Evolutionary conservation across 2,797 vertebrate species (phyloP).

Genomic region (Varecia variegata): DNA sequence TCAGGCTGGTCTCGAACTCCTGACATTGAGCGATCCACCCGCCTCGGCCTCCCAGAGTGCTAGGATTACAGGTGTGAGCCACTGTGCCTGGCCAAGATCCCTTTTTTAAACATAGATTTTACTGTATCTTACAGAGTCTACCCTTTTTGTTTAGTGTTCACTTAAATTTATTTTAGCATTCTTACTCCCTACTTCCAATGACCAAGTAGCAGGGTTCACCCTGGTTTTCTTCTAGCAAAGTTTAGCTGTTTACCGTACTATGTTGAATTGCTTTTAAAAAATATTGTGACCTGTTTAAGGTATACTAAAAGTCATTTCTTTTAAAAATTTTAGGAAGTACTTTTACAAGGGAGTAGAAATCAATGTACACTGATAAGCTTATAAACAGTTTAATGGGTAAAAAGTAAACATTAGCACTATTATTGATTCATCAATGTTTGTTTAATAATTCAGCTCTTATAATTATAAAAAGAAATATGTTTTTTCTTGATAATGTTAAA

Average conservation of each 20-base stretch:
- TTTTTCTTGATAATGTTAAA: not conserved
- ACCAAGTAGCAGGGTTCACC: not conserved
- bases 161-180: not conserved
- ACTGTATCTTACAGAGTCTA: not conserved
- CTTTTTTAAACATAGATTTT: not conserved
- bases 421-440: not conserved
- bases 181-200: not conserved
- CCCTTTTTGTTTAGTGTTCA: not conserved
- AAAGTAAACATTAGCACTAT: not conserved
- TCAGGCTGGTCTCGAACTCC: too few species aligned
- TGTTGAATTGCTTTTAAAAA: not conserved
- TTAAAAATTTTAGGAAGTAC: constrained; percentile 3
- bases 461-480: not conserved
- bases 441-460: not conserved
- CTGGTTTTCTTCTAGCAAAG: not conserved
- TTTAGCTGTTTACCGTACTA: not conserved
- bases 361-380: not conserved
- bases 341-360: not conserved
- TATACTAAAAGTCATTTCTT: not conserved
- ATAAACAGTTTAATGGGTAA: not conserved
- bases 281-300: not conserved
- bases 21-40: too few species aligned
- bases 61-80: too few species aligned
- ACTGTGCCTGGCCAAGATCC: too few species aligned
- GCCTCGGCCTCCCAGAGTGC: too few species aligned